Conservation (phyloP, 2,888 invertebrate species). For the Lottia scabra region DNA sequence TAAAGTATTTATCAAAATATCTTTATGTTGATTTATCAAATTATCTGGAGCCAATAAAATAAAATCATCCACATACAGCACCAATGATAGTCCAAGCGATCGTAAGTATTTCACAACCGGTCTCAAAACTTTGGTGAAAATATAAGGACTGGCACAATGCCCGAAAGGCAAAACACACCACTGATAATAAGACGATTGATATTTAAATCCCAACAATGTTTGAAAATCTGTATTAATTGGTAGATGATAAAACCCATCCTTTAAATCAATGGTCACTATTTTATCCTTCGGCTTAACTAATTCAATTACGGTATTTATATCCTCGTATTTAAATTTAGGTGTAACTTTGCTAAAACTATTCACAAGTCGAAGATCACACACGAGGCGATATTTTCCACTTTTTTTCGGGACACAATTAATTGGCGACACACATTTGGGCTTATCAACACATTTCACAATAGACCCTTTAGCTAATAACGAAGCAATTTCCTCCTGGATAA, state of each 20-base stretch:
- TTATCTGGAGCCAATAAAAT: not conserved
- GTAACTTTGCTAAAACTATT: slow-evolving; percentile 4
- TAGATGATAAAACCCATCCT: slow-evolving; percentile 23
- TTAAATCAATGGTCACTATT: slow-evolving; percentile 19
- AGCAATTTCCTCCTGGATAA: slow-evolving; percentile 4
- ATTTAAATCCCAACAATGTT: slow-evolving; percentile 20
- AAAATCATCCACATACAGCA: slow-evolving; percentile 11
- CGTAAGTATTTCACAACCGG: not conserved
- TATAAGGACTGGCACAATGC: not conserved
- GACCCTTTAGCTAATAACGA: slow-evolving; percentile 13
- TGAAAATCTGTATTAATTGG: not conserved
- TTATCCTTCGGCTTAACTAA: slow-evolving; percentile 16
- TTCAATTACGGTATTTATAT: slow-evolving; percentile 13
- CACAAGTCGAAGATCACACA: slow-evolving; percentile 18
- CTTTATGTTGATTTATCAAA: slow-evolving; percentile 8
- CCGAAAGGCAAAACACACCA: not conserved
- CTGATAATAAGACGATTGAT: slow-evolving; percentile 1
- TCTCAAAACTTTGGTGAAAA: not conserved
- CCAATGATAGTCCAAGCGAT: not conserved
- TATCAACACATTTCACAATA: slow-evolving; percentile 15
- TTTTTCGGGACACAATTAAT: slow-evolving; percentile 19
- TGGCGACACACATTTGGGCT: slow-evolving; percentile 15
- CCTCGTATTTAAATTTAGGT: slow-evolving; percentile 21
- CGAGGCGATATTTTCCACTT: slow-evolving; percentile 9
- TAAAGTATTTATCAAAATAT: not conserved